Base-by-base conservation (phyloP, 2,113 vertebrate species). In the Camelus bactrianus region DNA sequence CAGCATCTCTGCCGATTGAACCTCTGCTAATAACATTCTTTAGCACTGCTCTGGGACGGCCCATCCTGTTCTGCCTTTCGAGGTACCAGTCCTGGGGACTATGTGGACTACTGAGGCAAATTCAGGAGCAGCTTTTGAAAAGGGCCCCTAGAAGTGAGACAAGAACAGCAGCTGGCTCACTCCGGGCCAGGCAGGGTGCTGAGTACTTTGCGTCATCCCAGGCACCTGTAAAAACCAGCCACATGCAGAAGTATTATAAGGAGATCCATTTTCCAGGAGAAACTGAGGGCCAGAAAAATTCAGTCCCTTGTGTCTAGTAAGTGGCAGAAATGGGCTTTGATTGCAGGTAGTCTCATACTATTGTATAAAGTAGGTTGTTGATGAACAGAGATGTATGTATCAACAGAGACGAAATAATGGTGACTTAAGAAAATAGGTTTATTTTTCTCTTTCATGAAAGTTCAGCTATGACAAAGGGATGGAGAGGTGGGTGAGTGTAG, bases 371-470 rank as follows among this genome's bases (percentile, higher is more conserved):
- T 54, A 79, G 3, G 20, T 56, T 79, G 54, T 80, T 75, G n/a
- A 8, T 79, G 88, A 60, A 76, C 28, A 95, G n/a, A 91, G 50
- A 13, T 19, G 2, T 8, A 32, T n/a, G 42, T 28, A 24, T 65
- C n/a, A 48, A 56, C 48, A 82, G 73, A 58, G 28, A n/a, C 65
- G 38, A 46, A 80, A 54, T 72, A 77, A 93, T 2, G 24, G n/a
- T 54, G 58, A 79, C n/a, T 88, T 89, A 86, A 87, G 54, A 65
- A 56, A 87, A 83, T 9, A 84, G 19, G 11, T 85, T 89, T 60
- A 30, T 69, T 91, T 85, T 32, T 91, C 30, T 75, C 22, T 95
- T 85, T 93, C 38, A 15, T 85, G 13, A n/a, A 96, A 70, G 50
- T 65, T 9, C 26, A 69, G 38, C 26, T 73, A 19, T 15, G n/a